These are phyloP conservation scores for Platichthys flesus DNA, from an alignment of 2,113 vertebrate genomes.

Conservation along the genomic window DNA sequence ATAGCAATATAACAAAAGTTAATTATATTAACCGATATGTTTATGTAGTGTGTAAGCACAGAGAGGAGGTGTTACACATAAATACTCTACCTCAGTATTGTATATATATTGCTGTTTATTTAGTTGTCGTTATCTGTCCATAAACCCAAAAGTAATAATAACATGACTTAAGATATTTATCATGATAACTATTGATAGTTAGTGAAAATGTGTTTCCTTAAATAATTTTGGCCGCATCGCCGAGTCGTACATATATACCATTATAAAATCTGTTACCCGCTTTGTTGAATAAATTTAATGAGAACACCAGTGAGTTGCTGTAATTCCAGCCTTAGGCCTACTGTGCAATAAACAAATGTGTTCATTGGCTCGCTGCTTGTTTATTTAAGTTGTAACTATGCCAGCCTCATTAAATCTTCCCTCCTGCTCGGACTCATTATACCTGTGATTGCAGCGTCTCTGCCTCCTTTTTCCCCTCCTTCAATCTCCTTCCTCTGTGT, in stretches of 20 bases:
- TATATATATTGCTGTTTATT: no score
- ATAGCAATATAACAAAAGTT: no score
- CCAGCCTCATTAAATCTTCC: slow-evolving; percentile 16
- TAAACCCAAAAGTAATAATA: no score
- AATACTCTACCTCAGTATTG: no score
- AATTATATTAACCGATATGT: no score
- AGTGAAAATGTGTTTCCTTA: no score
- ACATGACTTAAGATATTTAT: no score
- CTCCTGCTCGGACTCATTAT: slow-evolving; percentile 17
- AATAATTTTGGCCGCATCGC: no score
- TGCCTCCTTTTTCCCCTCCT: neutral
- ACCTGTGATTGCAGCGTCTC: neutral
- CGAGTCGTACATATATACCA: neutral
- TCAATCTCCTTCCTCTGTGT: slow-evolving; percentile 4
- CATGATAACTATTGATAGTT: no score
- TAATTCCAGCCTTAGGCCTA: neutral
- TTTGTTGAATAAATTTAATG: neutral
- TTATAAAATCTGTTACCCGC: neutral
- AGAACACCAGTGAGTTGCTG: neutral
- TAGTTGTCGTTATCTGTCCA: no score
- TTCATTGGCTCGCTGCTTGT: neutral
- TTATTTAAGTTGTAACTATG: neutral
- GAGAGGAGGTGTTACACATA: no score
- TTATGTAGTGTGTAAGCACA: no score
- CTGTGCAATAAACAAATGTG: slow-evolving; percentile 2